Percentiles rank a stretch among this genome's conserved stretches.
phyloP scores from a whole-genome alignment of 2,888 invertebrate genomes.

The Scrobipalpa costella region DNA sequence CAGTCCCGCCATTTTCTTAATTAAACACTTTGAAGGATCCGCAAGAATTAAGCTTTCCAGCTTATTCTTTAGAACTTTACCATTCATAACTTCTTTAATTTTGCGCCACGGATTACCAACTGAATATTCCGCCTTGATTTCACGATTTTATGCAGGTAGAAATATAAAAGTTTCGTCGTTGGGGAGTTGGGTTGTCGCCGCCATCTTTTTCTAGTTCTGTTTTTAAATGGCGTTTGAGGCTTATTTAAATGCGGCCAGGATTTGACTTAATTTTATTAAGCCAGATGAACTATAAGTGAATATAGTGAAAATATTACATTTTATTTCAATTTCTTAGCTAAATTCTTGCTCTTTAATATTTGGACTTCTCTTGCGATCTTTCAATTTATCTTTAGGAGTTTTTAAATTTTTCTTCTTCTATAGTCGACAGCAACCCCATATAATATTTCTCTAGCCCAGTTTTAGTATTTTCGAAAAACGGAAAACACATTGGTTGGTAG shows the following conservation, averaged over 20 bases:
- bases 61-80: constrained; percentile 31
- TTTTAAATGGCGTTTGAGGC: constrained; percentile 17
- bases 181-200: constrained; percentile 19
- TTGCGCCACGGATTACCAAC: constrained; percentile 31
- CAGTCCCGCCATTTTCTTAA: constrained; percentile 32
- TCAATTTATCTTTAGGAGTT: too few species aligned
- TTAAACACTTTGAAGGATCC: constrained; percentile 33
- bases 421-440: too few species aligned
- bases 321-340: not conserved
- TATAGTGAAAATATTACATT: not conserved
- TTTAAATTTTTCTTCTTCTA: too few species aligned
- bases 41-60: constrained; percentile 24
- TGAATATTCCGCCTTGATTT: constrained; percentile 31
- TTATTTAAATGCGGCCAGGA: constrained; percentile 22
- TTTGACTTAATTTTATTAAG: constrained; percentile 22
- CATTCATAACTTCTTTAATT: constrained; percentile 37
- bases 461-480: too few species aligned
- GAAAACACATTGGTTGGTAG: too few species aligned
- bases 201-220: constrained; percentile 27
- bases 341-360: too few species aligned
- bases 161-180: constrained; percentile 26
- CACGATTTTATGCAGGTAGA: constrained; percentile 27
- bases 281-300: constrained; percentile 9
- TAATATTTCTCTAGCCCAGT: too few species aligned
- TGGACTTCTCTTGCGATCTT: too few species aligned